Conservation (phyloP, 1,140 invertebrate genomes). For the Musca vetustissima region DNA sequence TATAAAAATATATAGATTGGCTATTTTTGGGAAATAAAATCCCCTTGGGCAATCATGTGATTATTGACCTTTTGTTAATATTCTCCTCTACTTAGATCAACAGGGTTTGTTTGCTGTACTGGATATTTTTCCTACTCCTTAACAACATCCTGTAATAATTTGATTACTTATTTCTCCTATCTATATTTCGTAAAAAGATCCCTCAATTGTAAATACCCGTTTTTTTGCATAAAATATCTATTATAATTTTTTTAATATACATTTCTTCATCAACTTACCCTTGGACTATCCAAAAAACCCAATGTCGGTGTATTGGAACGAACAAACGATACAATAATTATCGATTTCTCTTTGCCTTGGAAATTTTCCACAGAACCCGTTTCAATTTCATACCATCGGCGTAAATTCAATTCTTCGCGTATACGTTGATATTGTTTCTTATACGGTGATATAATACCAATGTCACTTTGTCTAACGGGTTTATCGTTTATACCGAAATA, state of each 20-base stretch:
- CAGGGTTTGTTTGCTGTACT: no score
- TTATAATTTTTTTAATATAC: background rate
- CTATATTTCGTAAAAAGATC: no score
- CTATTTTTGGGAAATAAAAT: no score
- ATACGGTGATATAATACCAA: conserved; percentile 86
- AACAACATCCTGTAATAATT: no score
- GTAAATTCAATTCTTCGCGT: conserved; percentile 55
- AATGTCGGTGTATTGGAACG: conserved; percentile 65
- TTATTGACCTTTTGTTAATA: no score
- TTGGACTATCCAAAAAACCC: conserved; percentile 72
- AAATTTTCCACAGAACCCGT: conserved; percentile 86
- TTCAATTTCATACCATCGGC: conserved; percentile 57
- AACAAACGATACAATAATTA: conserved; percentile 82
- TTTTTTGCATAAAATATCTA: background rate
- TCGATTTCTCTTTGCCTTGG: conserved; percentile 80
- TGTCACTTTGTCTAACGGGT: conserved; percentile 63
- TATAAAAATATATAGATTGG: no score
- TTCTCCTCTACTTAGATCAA: no score
- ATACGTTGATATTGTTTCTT: conserved; percentile 66
- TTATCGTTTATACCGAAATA: conserved; percentile 55
- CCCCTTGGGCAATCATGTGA: no score
- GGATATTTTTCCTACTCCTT: no score
- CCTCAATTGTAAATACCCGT: background rate
- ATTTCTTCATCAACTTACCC: conserved; percentile 56
- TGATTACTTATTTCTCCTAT: no score